A percentile compares a stretch with the other conserved stretches of the same genome.
These are phyloP conservation scores for Idaea aversata DNA, from an alignment of 2,888 invertebrate species.

Conservation along the genomic window DNA sequence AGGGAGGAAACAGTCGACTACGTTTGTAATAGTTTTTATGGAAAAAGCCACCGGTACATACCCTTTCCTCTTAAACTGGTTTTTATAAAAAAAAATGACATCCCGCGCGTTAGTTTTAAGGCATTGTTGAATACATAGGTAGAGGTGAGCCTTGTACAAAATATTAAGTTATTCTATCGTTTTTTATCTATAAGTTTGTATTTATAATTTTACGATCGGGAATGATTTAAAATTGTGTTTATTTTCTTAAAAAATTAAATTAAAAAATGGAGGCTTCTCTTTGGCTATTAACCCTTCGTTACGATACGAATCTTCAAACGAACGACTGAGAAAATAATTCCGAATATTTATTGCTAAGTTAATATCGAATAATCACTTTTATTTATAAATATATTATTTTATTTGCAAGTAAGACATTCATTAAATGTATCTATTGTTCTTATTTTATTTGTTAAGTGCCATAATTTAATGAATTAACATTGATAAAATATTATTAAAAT, in stretches of 20 bases:
- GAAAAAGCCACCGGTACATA: no score
- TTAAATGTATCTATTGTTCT: conserved; percentile 67
- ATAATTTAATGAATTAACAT: conserved; percentile 80
- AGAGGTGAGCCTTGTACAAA: conserved; percentile 73
- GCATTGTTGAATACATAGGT: conserved; percentile 42
- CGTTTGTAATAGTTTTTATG: no score
- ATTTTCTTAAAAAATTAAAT: conserved; percentile 65
- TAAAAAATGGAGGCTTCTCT: conserved; percentile 56
- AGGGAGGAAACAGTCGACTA: no score
- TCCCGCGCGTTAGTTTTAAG: conserved; percentile 74
- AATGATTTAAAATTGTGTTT: conserved; percentile 71
- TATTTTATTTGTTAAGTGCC: conserved; percentile 77
- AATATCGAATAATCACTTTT: conserved; percentile 32
- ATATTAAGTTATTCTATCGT: conserved; percentile 66
- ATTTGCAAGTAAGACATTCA: conserved; percentile 61
- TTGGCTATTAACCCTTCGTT: conserved; percentile 42
- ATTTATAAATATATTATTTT: conserved; percentile 21
- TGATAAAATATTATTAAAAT: conserved; percentile 75
- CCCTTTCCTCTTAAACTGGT: no score
- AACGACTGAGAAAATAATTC: conserved; percentile 80
- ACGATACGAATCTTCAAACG: conserved; percentile 63
- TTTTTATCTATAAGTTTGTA: conserved; percentile 56
- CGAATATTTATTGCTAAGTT: conserved; percentile 46
- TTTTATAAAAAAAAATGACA: conserved; percentile 68
- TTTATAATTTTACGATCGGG: conserved; percentile 75